A percentile compares a stretch with the other conserved stretches of the same genome.
phyloP scores from a whole-genome alignment of 1,140 invertebrate genomes.

The Zaprionus inermis region DNA sequence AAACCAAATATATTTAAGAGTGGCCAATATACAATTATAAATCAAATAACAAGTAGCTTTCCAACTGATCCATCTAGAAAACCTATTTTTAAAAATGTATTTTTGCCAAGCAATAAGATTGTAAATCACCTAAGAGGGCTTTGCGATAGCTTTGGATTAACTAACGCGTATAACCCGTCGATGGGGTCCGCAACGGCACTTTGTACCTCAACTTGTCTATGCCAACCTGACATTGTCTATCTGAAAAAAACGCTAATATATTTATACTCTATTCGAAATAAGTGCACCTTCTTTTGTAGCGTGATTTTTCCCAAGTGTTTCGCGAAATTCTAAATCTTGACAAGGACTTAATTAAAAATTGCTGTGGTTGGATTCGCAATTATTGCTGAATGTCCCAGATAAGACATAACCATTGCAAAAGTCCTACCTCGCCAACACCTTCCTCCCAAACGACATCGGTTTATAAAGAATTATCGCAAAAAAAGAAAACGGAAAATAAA shows the following conservation, averaged over 20 bases:
- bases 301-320: neutral
- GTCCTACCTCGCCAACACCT: neutral
- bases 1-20: conserved; percentile 25
- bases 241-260: neutral
- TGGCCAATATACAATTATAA: conserved; percentile 40
- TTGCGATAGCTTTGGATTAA: conserved; percentile 8
- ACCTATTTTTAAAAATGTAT: conserved; percentile 17
- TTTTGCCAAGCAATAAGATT: neutral
- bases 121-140: conserved; percentile 12
- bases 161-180: conserved; percentile 1
- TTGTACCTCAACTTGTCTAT: neutral
- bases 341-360: conserved; percentile 48
- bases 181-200: neutral
- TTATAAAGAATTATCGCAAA: conserved; percentile 35
- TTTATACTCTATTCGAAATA: conserved; percentile 4
- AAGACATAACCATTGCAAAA: conserved; percentile 34
- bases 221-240: neutral
- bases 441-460: conserved; percentile 2
- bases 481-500: neutral
- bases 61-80: conserved; percentile 35
- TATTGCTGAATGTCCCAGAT: conserved; percentile 11
- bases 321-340: conserved; percentile 20
- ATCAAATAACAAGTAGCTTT: conserved; percentile 25
- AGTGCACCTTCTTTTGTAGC: neutral
- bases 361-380: conserved; percentile 18